These are phyloP conservation scores for Achlya flavicornis DNA, from an alignment of 2,888 invertebrate genomes.

Conservation along the genomic window DNA sequence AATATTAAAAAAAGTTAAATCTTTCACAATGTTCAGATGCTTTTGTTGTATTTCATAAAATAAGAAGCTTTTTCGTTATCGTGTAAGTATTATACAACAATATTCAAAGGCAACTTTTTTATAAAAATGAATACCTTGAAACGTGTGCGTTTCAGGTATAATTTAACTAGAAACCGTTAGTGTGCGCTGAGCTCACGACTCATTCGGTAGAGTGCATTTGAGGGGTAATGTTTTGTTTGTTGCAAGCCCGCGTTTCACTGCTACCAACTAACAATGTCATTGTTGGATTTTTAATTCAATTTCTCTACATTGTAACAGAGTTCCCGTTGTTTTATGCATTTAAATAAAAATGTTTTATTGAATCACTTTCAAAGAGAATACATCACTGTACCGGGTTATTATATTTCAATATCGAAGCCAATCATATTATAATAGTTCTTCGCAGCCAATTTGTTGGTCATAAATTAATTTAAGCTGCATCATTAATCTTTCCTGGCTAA, in stretches of 20 bases:
- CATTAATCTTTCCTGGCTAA: not conserved
- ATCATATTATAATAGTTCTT: not conserved
- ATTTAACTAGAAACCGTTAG: not conserved
- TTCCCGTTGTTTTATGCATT: not conserved
- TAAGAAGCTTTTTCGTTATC: no score
- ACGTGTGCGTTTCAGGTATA: not conserved
- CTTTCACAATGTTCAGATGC: not conserved
- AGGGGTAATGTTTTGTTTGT: constrained; percentile 11
- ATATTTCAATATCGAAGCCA: not conserved
- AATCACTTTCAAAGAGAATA: not conserved
- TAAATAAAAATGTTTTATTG: not conserved
- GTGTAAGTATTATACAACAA: no score
- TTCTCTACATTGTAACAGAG: not conserved
- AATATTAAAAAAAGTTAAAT: no score
- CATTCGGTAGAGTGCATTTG: constrained; percentile 9
- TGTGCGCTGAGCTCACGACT: not conserved
- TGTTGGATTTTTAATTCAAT: constrained; percentile 12
- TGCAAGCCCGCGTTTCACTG: not conserved
- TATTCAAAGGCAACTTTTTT: not conserved
- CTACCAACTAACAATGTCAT: constrained; percentile 3
- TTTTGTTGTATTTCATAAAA: not conserved
- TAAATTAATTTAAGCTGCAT: not conserved
- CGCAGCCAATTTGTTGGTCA: not conserved
- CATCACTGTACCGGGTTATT: not conserved
- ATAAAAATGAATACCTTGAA: not conserved